phyloP scores from a whole-genome alignment of 2,797 vertebrate species.

The Danio jaintianensis region DNA sequence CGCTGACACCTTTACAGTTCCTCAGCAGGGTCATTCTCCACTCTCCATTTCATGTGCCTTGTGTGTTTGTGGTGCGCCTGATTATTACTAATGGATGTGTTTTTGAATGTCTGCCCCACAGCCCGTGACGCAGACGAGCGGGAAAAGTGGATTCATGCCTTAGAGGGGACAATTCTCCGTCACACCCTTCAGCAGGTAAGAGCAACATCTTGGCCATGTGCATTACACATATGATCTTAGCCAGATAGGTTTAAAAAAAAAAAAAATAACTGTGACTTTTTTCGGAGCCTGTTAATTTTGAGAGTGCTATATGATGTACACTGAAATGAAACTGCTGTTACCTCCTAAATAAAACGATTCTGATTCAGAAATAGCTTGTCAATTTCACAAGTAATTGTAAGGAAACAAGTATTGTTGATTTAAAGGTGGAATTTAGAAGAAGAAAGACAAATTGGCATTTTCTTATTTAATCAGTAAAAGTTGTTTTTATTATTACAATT shows the following conservation, averaged over 20 bases:
- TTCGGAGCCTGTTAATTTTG: background rate
- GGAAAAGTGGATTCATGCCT: slow-evolving; percentile 99
- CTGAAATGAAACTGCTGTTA: too few relatives aligned
- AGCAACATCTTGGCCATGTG: slow-evolving; percentile 5
- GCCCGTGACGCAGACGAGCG: slow-evolving; percentile 98
- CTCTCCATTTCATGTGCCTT: slow-evolving; percentile 41
- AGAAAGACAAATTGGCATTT: too few relatives aligned
- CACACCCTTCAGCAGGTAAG: slow-evolving; percentile 95
- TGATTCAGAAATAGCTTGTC: too few relatives aligned
- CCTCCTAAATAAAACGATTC: too few relatives aligned
- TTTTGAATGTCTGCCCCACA: slow-evolving; percentile 66
- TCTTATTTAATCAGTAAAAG: too few relatives aligned
- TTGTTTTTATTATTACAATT: too few relatives aligned
- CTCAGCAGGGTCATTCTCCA: slow-evolving; percentile 19
- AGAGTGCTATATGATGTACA: background rate
- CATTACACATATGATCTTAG: background rate
- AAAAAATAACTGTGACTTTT: background rate
- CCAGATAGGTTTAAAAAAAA: background rate
- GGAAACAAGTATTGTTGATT: too few relatives aligned
- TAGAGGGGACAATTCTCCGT: slow-evolving; percentile 98
- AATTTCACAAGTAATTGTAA: too few relatives aligned
- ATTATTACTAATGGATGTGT: slow-evolving; percentile 39
- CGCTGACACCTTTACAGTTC: background rate
- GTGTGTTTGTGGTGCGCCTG: slow-evolving; percentile 57
- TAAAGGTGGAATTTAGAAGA: too few relatives aligned